Evolutionary conservation across 2,888 invertebrate genomes (phyloP).

Genomic region (Tenthredo distinguenda): DNA sequence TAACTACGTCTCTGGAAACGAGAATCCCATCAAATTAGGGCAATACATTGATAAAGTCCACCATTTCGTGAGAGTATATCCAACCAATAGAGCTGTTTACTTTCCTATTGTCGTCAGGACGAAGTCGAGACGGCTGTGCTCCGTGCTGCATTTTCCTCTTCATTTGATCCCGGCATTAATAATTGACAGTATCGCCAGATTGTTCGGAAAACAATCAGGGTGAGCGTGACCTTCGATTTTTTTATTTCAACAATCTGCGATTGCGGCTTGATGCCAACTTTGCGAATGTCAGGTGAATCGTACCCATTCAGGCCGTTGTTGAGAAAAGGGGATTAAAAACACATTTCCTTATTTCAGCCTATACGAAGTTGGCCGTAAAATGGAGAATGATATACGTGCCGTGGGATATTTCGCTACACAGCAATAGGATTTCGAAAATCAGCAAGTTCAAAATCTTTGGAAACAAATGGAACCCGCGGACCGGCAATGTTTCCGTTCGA

Average conservation of each 20-base stretch:
- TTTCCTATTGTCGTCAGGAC: conserved; percentile 48
- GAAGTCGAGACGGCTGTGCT: conserved; percentile 79
- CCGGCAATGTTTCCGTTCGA: conserved; percentile 78
- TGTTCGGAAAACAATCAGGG: conserved; percentile 87
- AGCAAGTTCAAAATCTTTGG: conserved; percentile 81
- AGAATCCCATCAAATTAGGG: conserved; percentile 36
- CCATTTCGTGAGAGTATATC: no score
- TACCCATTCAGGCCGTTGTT: background rate
- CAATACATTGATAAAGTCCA: no score
- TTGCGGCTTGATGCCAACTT: background rate
- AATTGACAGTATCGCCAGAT: conserved; percentile 83
- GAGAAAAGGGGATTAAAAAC: background rate
- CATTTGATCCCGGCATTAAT: conserved; percentile 87
- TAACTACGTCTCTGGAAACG: conserved; percentile 20
- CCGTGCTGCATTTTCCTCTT: conserved; percentile 83
- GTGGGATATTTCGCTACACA: conserved; percentile 89
- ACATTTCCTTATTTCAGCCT: background rate
- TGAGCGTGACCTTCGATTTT: conserved; percentile 78
- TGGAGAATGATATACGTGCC: conserved; percentile 77
- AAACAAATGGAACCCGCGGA: conserved; percentile 80
- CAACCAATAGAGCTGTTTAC: conserved; percentile 79
- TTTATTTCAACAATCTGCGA: background rate
- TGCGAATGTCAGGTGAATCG: background rate
- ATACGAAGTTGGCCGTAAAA: conserved; percentile 81
- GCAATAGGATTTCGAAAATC: conserved; percentile 87